phyloP scores from a whole-genome alignment of 2,888 invertebrate species.

The Cryptophagus acutangulus region DNA sequence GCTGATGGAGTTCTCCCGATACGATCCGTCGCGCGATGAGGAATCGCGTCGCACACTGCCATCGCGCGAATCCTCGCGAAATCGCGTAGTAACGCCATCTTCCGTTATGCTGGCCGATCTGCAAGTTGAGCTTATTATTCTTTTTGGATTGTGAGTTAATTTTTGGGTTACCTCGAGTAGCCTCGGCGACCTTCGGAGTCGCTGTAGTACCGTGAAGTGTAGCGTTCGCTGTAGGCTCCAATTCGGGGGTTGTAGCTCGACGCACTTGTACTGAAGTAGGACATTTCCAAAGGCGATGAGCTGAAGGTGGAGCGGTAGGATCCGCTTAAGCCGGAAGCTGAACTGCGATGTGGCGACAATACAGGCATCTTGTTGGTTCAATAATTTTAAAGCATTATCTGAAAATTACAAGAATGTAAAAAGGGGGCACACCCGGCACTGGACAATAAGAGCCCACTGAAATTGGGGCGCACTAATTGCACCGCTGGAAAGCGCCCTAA shows the following conservation, averaged over 20 bases:
- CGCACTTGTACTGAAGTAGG: conserved; percentile 51
- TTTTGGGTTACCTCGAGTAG: conserved; percentile 39
- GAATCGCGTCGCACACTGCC: conserved; percentile 38
- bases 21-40: conserved; percentile 32
- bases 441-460: conserved; percentile 22
- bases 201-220: conserved; percentile 53
- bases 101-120: conserved; percentile 46
- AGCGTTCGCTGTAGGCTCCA: conserved; percentile 51
- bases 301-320: conserved; percentile 52
- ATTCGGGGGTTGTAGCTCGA: conserved; percentile 47
- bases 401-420: conserved; percentile 20
- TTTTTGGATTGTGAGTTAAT: too few relatives aligned
- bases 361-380: conserved; percentile 51
- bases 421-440: conserved; percentile 25
- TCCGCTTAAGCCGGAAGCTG: conserved; percentile 43
- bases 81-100: conserved; percentile 47
- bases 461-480: too few relatives aligned
- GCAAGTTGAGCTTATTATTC: conserved; percentile 19
- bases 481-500: too few relatives aligned
- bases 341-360: conserved; percentile 55
- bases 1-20: conserved; percentile 39
- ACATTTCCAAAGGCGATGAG: conserved; percentile 52
- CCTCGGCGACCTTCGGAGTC: conserved; percentile 54
- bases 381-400: conserved; percentile 19
- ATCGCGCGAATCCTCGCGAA: conserved; percentile 47